phyloP scores from a whole-genome alignment of 2,888 invertebrate genomes.

The Trilocha varians region DNA sequence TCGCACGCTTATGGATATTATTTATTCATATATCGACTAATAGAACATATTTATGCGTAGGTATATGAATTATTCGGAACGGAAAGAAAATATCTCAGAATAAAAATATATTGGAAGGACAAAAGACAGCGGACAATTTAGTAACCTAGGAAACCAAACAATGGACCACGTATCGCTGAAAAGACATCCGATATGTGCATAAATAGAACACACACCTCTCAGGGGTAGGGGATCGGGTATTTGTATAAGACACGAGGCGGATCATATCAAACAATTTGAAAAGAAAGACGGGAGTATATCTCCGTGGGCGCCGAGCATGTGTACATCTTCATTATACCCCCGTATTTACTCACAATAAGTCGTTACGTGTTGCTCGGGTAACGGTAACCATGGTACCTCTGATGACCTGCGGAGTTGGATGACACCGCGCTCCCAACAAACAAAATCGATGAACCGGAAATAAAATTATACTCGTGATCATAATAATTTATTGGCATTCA shows the following conservation, averaged over 20 bases:
- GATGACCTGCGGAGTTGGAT: background rate
- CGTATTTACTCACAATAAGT: background rate
- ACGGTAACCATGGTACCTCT: slow-evolving; percentile 1
- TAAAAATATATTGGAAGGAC: background rate
- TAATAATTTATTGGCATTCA: background rate
- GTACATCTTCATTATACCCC: background rate
- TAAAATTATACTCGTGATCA: background rate
- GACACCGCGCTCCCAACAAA: background rate
- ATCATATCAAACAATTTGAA: background rate
- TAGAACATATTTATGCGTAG: too few species aligned
- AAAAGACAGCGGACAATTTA: background rate
- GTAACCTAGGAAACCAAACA: background rate
- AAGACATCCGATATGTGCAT: background rate
- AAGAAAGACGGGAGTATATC: background rate
- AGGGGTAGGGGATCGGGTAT: background rate
- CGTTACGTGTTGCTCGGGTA: slow-evolving; percentile 1
- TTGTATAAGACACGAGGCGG: background rate
- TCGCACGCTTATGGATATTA: background rate
- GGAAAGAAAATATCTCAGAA: too few species aligned
- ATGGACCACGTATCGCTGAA: background rate
- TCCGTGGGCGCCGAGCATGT: background rate
- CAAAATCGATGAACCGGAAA: background rate
- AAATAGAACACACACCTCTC: background rate
- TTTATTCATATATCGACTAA: too few species aligned
- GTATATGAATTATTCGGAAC: too few species aligned